Evolutionary conservation across 2,797 vertebrate genomes (phyloP).

Genomic region (Acanthurus tractus): DNA sequence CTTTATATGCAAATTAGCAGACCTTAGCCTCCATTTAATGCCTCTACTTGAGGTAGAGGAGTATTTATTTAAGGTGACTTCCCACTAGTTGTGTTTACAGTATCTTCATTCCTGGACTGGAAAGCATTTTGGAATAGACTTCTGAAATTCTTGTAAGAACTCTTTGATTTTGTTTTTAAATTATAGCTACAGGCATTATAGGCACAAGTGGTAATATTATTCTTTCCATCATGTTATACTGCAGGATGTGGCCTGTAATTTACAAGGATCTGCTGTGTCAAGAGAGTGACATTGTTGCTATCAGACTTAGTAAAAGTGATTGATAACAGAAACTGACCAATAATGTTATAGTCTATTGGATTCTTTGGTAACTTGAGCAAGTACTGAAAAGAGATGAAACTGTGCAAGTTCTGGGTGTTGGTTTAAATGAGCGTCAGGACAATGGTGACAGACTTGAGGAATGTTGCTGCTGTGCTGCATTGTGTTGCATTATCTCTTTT

Average conservation of each 20-base stretch:
- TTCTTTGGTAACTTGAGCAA: background rate
- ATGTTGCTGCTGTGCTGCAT: background rate
- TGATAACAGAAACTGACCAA: no score
- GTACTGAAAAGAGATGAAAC: background rate
- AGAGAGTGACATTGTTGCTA: background rate
- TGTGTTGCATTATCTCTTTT: background rate
- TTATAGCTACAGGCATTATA: background rate
- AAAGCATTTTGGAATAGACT: conserved; percentile 4
- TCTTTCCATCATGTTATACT: background rate
- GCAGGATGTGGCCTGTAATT: background rate
- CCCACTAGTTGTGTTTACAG: background rate
- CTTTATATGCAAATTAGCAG: conserved; percentile 60
- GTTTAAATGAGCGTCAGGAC: background rate
- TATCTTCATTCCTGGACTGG: background rate
- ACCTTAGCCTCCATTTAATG: background rate
- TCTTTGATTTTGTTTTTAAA: background rate
- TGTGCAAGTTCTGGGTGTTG: background rate
- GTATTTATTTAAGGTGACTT: background rate
- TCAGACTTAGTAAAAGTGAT: conserved; percentile 3
- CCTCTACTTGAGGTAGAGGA: background rate
- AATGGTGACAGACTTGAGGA: background rate
- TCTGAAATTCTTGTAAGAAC: conserved; percentile 31
- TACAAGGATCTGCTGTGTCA: background rate
- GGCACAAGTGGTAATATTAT: background rate
- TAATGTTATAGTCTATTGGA: background rate